phyloP scores from a whole-genome alignment of 2,113 vertebrate species.

The Poeciliopsis occidentalis region DNA sequence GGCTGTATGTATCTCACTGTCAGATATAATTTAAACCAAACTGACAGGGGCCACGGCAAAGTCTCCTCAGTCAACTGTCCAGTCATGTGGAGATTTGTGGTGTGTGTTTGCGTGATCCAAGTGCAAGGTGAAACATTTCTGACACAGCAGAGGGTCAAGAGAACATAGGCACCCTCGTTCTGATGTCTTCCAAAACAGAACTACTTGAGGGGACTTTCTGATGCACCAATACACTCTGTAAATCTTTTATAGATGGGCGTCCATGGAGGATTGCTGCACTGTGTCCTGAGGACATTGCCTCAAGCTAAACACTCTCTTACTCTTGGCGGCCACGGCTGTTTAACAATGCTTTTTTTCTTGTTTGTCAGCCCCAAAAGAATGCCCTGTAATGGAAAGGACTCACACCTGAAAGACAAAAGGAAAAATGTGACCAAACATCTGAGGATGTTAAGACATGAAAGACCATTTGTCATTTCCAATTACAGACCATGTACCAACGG shows the following conservation, averaged over 20 bases:
- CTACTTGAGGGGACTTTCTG: constrained; percentile 66
- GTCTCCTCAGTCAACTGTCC: constrained; percentile 66
- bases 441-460: constrained; percentile 69
- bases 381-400: constrained; percentile 69
- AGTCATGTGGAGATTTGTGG: constrained; percentile 51
- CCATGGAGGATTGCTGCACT: constrained; percentile 82
- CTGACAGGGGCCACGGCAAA: constrained; percentile 62
- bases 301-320: constrained; percentile 84
- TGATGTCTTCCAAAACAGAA: constrained; percentile 44
- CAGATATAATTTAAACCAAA: constrained; percentile 65
- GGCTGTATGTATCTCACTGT: constrained; percentile 57
- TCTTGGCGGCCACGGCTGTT: constrained; percentile 72
- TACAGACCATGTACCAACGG: constrained; percentile 48
- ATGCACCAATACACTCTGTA: constrained; percentile 77
- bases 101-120: constrained; percentile 27
- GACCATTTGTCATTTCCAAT: constrained; percentile 76
- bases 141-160: constrained; percentile 65
- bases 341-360: constrained; percentile 58
- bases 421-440: constrained; percentile 49
- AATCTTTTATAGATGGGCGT: constrained; percentile 87
- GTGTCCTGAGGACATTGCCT: constrained; percentile 84
- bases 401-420: constrained; percentile 55
- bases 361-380: constrained; percentile 55
- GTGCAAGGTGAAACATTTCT: constrained; percentile 73
- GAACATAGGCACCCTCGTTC: constrained; percentile 30